Conservation (phyloP, 2,888 invertebrate species). For the Hyles lineata region DNA sequence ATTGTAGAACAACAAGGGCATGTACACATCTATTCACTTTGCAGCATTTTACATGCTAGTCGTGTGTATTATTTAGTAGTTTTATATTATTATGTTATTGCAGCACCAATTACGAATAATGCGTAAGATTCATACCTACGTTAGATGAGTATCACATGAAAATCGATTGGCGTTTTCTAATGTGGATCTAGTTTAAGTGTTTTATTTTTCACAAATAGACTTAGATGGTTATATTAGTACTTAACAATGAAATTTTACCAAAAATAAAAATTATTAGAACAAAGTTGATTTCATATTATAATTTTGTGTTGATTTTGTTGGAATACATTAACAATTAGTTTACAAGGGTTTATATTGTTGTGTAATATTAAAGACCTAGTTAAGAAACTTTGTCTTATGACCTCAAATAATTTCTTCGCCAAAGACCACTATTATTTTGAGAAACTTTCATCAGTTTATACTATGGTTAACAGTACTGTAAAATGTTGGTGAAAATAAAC, state of each 20-base stretch:
- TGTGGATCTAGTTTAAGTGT: slow-evolving; percentile 49
- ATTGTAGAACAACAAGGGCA: slow-evolving; percentile 24
- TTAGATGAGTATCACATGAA: slow-evolving; percentile 21
- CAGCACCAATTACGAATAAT: slow-evolving; percentile 45
- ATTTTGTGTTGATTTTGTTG: slow-evolving; percentile 64
- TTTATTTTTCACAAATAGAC: slow-evolving; percentile 69
- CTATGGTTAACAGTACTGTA: neutral
- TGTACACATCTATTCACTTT: slow-evolving; percentile 43
- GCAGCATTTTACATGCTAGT: slow-evolving; percentile 77
- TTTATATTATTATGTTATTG: slow-evolving; percentile 41
- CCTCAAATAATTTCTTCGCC: slow-evolving; percentile 32
- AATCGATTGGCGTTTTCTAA: slow-evolving; percentile 30
- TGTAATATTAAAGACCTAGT: slow-evolving; percentile 71
- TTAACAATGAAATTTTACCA: slow-evolving; percentile 77
- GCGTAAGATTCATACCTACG: neutral
- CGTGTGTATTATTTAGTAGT: slow-evolving; percentile 60
- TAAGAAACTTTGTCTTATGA: slow-evolving; percentile 48
- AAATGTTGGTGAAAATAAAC: neutral
- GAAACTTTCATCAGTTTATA: neutral
- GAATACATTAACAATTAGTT: slow-evolving; percentile 55
- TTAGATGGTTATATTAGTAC: slow-evolving; percentile 76
- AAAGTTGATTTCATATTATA: slow-evolving; percentile 70
- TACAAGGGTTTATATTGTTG: slow-evolving; percentile 64
- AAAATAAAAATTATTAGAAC: slow-evolving; percentile 73
- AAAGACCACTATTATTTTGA: slow-evolving; percentile 23